Conservation (phyloP, 2,888 invertebrate species). For the Drosophila hawaiiensis region DNA sequence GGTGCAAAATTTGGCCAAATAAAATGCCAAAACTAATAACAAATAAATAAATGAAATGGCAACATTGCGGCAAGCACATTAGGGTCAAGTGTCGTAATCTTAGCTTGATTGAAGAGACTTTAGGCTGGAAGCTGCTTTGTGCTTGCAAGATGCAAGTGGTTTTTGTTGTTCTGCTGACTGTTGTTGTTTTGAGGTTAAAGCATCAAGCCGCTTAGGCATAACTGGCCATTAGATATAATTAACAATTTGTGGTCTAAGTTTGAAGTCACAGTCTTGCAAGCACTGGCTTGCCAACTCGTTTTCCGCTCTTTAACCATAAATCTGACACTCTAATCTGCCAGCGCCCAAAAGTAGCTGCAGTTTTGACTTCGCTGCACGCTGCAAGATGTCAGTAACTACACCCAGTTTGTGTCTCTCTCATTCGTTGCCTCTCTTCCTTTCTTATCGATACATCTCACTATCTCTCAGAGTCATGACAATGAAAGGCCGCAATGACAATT, state of each 20-base stretch:
- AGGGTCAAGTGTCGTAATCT: constrained; percentile 52
- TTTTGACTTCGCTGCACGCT: constrained; percentile 27
- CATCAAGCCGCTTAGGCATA: constrained; percentile 28
- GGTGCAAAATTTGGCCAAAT: constrained; percentile 27
- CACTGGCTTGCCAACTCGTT: constrained; percentile 39
- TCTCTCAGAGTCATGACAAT: constrained; percentile 38
- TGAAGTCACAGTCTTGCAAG: constrained; percentile 36
- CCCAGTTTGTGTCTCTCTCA: constrained; percentile 22
- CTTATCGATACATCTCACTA: constrained; percentile 45
- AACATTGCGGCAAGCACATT: constrained; percentile 32
- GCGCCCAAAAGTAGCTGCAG: constrained; percentile 19
- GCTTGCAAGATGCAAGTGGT: constrained; percentile 45
- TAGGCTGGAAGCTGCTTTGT: constrained; percentile 9
- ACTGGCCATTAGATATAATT: constrained; percentile 46
- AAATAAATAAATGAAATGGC: constrained; percentile 21
- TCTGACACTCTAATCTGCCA: constrained; percentile 31
- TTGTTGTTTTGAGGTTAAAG: constrained; percentile 35
- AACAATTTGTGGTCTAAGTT: constrained; percentile 37
- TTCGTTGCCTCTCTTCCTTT: background rate
- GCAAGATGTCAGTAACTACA: constrained; percentile 25
- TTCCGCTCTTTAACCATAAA: constrained; percentile 22
- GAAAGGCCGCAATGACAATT: constrained; percentile 49
- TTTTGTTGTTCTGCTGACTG: constrained; percentile 7
- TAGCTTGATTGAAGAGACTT: constrained; percentile 51
- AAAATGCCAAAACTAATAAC: constrained; percentile 15